Conservation (phyloP, 2,888 invertebrate species). For the Agrochola lychnidis region DNA sequence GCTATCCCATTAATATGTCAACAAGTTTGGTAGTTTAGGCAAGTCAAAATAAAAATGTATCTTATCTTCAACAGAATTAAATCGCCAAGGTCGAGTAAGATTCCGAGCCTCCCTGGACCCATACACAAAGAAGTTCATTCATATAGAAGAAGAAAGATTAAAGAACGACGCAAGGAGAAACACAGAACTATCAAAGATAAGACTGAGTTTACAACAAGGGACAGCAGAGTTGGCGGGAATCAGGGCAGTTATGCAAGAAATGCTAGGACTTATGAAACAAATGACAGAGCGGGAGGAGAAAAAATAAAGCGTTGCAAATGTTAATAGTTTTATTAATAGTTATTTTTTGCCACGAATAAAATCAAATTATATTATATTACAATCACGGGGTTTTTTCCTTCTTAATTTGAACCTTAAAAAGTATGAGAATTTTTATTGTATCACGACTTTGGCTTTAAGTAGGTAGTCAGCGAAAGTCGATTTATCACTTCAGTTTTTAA, state of each 20-base stretch:
- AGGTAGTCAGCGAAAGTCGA: neutral
- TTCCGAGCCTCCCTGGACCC: constrained; percentile 3
- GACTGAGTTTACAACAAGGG: constrained; percentile 12
- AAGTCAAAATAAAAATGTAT: too few species aligned
- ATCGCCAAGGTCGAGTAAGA: neutral
- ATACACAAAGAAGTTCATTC: constrained; percentile 37
- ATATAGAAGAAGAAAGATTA: constrained; percentile 25
- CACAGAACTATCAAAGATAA: constrained; percentile 26
- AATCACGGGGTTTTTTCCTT: neutral
- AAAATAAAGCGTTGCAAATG: constrained; percentile 11
- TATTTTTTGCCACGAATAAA: constrained; percentile 28
- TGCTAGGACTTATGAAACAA: constrained; percentile 34
- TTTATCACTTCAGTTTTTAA: neutral
- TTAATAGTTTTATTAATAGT: constrained; percentile 14
- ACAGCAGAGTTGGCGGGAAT: constrained; percentile 21
- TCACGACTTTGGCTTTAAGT: neutral
- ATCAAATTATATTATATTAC: neutral
- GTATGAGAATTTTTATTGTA: neutral
- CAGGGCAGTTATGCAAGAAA: constrained; percentile 23
- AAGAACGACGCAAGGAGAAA: constrained; percentile 31
- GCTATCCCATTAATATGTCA: too few species aligned
- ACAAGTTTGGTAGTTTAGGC: neutral
- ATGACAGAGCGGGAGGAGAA: neutral
- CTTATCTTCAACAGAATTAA: constrained; percentile 18
- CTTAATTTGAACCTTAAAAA: neutral